Conservation (phyloP, 2,113 vertebrate genomes). For the Erpornis zantholeuca region DNA sequence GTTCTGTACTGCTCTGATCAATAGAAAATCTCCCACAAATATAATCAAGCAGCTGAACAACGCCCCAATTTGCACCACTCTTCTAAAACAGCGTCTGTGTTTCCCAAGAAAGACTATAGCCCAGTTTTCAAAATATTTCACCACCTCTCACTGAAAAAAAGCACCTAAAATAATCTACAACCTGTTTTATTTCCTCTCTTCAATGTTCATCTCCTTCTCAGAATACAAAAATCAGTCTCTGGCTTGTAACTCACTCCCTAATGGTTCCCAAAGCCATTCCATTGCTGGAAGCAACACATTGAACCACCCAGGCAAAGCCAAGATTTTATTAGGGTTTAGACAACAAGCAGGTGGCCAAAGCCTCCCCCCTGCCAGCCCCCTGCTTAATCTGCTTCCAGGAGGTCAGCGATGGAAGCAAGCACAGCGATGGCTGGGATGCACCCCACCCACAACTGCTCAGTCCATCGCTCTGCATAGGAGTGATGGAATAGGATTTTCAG, state of each 20-base stretch:
- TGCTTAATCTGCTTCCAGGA: not conserved
- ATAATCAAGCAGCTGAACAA: not conserved
- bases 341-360: slow-evolving; percentile 3
- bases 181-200: slow-evolving; percentile 32
- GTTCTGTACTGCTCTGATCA: not conserved
- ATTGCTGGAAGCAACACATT: not conserved
- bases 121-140: slow-evolving; percentile 18
- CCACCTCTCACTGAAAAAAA: not conserved
- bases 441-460: accelerated
- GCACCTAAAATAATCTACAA: slow-evolving; percentile 6
- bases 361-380: not conserved
- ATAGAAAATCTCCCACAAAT: not conserved
- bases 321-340: not conserved
- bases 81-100: not conserved
- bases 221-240: not conserved
- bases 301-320: slow-evolving; percentile 3
- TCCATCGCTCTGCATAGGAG: not conserved
- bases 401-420: not conserved
- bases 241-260: not conserved
- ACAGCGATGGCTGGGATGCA: accelerated
- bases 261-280: not conserved
- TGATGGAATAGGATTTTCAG: not conserved
- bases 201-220: not conserved
- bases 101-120: not conserved
- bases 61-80: not conserved